Evolutionary conservation across 92 coral and sea anemone species (phyloP), one percentile per base, ranked within the genome.

Genomic region (Heliopora coerulea): DNA sequence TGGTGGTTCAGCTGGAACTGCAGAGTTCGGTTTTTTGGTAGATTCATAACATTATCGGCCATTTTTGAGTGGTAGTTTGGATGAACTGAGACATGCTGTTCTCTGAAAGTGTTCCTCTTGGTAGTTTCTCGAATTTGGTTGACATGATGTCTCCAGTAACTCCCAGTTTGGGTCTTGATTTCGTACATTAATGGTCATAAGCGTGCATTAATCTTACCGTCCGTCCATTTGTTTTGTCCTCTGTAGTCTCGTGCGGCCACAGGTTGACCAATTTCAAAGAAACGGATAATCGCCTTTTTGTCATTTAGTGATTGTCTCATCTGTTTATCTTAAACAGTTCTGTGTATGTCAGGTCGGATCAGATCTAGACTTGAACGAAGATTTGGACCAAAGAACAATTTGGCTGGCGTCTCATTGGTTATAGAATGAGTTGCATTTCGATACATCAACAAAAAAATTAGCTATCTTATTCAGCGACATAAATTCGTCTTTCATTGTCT

Each of bases 211-310:
- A 44, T 44, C 18, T 44, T 18, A 9, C 50, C 50, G 50, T 44
- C 50, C 50, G 18, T 44, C 50, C 50, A 44, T 44, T 44, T 62
- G 70, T 62, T 20, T 37, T 62, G 39, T 24, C 15, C 37, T 62
- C 70, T 20, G 44, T 64, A 64, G 32, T 64, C 72, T 40, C 72
- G 41, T 64, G 72, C 72, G 14, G 41, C 41, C n/a, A 64, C 72
- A 26, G 60, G 72, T 3, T 64, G 41, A 64, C 72, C 72, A 64
- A 64, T n/a, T 33, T 64, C 72, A 31, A 2, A 64, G 72, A n/a
- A 27, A 2, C 72, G 15, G 49, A 27, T 33, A 48, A 64, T 14
- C 46, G n/a, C 41, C 15, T 31, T 31, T 25, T 26, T 23, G n/a
- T 19, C 32, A 31, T 23, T n/a, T 64, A 8, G 24, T 15, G 72